Base-by-base conservation (phyloP, 1,140 invertebrate genomes). In the Whitmania pigra region DNA sequence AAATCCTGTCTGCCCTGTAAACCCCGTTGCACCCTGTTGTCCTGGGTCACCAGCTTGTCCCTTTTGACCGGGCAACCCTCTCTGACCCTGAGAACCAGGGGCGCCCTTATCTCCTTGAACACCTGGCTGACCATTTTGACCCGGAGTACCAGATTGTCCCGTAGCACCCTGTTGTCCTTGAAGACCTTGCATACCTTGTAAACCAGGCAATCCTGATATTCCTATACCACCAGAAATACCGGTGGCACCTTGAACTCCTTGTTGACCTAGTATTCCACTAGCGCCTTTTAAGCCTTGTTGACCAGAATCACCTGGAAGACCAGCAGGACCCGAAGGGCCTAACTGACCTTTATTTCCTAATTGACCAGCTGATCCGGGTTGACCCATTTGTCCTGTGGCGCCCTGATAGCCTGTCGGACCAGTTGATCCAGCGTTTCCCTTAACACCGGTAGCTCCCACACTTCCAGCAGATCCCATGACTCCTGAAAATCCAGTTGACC, bases 321-420 rank as follows among this genome's bases (percentile, higher is more conserved):
- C 74, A 54, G 71, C 22, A 36, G 67, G 27, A n/a, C 73, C 73
- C n/a, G 71, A 55, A 7, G 57, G 80, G 79, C 3, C 82, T 78
- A 60, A 88, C 86, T 73, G 84, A 78, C 88, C 88, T 3, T 86
- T 85, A 0, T 84, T 82, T 36, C 88, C 87, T 74, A 87, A 78
- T 17, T 85, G 83, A 20, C 88, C 88, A 67, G 81, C 78, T 73
- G 86, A 83, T 66, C 88, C 73, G 49, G 17, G 25, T 43, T 71
- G 49, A 25, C 69, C 69, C 6, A 49, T 20, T 27, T 71, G 49
- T 25, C 69, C 69, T 25, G 69, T 49, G 22, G 49, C 54, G 5
- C 69, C 69, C 53, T 71, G 69, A 6, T 22, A 40, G n/a, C 71
- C 71, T 63, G 27, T 31, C n/a, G 66, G 29, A 13, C 71, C 69